phyloP scores from a whole-genome alignment of 1,140 invertebrate genomes.

The Megalopta genalis region DNA sequence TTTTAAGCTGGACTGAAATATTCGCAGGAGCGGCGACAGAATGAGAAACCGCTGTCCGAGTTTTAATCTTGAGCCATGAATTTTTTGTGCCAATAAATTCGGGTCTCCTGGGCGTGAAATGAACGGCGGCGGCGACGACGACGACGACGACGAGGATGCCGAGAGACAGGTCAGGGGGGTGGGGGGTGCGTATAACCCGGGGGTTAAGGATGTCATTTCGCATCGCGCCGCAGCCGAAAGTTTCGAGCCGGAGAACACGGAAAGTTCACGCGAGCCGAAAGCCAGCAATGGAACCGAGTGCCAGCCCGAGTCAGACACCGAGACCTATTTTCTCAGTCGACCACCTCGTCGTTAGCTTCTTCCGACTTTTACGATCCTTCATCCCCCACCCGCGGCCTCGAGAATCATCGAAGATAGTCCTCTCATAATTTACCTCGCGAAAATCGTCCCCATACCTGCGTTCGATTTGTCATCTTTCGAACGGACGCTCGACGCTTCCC shows the following conservation, averaged over 20 bases:
- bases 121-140: too few species aligned
- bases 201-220: background rate
- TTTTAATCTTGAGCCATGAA: too few species aligned
- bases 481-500: too few species aligned
- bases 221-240: background rate
- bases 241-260: background rate
- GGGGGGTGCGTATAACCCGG: background rate
- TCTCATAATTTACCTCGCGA: background rate
- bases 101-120: too few species aligned
- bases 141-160: too few species aligned
- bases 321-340: slow-evolving; percentile 56
- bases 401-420: background rate
- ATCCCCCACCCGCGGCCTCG: background rate
- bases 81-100: too few species aligned
- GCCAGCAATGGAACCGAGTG: slow-evolving; percentile 35
- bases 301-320: slow-evolving; percentile 65
- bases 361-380: slow-evolving; percentile 3
- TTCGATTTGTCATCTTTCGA: too few species aligned
- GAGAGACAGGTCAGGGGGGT: too few species aligned
- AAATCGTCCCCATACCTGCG: too few species aligned
- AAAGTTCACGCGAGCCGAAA: slow-evolving; percentile 34
- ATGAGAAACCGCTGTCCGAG: too few species aligned
- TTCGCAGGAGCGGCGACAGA: too few species aligned
- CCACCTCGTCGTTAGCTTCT: slow-evolving; percentile 37
- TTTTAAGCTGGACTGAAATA: too few species aligned